Evolutionary conservation across 2,113 vertebrate species (phyloP), one percentile per base, ranked within the genome.

Genomic region (Phrynosoma platyrhinos): DNA sequence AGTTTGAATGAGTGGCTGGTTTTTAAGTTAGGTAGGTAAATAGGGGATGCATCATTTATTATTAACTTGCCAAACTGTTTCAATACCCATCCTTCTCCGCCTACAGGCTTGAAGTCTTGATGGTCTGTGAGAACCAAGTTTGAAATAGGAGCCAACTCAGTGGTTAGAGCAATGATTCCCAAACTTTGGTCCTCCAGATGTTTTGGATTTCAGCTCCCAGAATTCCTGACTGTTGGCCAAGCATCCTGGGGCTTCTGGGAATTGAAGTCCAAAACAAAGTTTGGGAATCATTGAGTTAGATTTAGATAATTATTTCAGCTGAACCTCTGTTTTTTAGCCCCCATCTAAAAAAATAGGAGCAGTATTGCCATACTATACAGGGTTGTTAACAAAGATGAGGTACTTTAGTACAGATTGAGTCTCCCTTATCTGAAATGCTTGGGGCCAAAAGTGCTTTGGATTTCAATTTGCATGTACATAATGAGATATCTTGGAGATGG

Each of bases 21-120:
- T 92, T 91, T 53, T 16, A 9, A 25, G 64, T 90, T 86, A 1
- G 16, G 2, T 72, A 30, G 12, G 23, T 84, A 74, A 90, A 92
- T 0, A 62, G 40, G 30, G 23, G 16, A 10, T 86, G 42, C 6
- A 79, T 91, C 69, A n/a, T 66, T 9, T 12, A 85, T 42, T 18
- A 62, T 4, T 30, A 3, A 18, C 13, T 75, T 4, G 5, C 83
- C 32, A 86, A 85, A 86, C 0, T 53, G 20, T 78, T 40, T 1
- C 0, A 52, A 55, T 87, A 71, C 75, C 87, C 1, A 64, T 66
- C 32, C 32, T 84, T 84, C 40, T 12, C 0, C 36, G 2, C 40
- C 40, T 8, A 75, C 52, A 40, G 91, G 64, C 16, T 8, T 30
- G 79, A 1, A 75, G 2, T 5, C 9, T 53, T 10, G 58, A 8